Evolutionary conservation across 2,888 invertebrate genomes (phyloP), one percentile per base, ranked within the genome.

Genomic region (Lycophotia porphyrea): DNA sequence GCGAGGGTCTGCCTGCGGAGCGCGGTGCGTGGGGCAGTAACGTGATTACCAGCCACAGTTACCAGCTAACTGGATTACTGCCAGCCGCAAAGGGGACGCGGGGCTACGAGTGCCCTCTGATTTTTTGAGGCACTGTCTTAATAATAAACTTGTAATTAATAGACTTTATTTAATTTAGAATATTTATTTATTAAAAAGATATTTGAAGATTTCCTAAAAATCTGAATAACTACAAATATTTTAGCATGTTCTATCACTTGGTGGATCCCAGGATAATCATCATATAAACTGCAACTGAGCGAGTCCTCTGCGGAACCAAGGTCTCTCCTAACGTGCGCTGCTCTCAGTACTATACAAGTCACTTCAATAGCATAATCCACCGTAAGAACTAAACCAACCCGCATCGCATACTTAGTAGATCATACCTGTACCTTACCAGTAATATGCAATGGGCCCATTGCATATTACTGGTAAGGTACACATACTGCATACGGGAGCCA

Each of bases 1-100:
- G 66, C n/a, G 61, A 60, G 72, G 84, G 72, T 70, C 18, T 18
- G 55, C 4, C 55, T 21, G 77, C 71, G 47, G 61, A n/a, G 52
- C 39, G 52, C 34, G 69, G 82, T 91, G 83, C 31, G 67, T 42
- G 72, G 83, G 91, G 91, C 88, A 80, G 81, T 94, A 93, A 95
- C 91, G 79, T 86, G 89, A 93, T 95, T 94, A 94, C 88, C 55
- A 71, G 76, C 81, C 31, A 58, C 58, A 58, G 58, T 18, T 18
- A 58, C 58, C 55, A 72, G 77, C 81, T 94, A 93, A 95, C 92
- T 92, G 87, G 91, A 93, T 94, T 92, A 61, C 66, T 52, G 49
- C 52, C 58, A 13, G 34, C 69, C n/a, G 13, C 69, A 9, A 34
- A 63, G 74, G 84, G 75, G 21, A 4, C 7, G 55, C n/a, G 55